Base-by-base conservation (phyloP, 2,888 invertebrate genomes). In the Adela reaumurella region DNA sequence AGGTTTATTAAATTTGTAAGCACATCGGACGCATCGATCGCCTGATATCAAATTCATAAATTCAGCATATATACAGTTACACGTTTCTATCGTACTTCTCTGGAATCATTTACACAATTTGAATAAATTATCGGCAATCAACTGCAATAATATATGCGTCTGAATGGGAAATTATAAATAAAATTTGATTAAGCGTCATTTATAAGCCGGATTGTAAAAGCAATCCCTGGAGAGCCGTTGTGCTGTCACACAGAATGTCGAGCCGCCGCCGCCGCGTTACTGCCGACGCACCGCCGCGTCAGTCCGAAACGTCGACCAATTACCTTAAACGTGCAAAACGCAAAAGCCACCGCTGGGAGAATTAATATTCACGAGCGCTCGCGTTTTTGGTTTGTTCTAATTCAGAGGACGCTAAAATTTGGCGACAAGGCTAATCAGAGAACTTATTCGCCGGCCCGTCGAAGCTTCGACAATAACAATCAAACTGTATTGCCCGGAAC, bases 301-400 rank as follows among this genome's bases (percentile, higher is more conserved):
- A 74, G 73, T 72, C 61, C 67, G 68, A 76, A 77, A 72, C 69
- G 73, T 64, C 69, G 64, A 70, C 73, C 73, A 77, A 78, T 78
- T 77, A 78, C 71, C 74, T 74, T 74, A 73, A 78, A 78, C 73
- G 73, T 77, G 74, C 74, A 74, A 76, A 77, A 72, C 73, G 66
- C 69, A 68, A 65, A 67, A 62, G 62, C 65, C 56, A 71, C 74
- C 70, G 57, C 58, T 54, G 74, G 76, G 78, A 72, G 67, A 69
- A 73, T 73, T 70, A 74, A 71, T 73, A 77, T 77, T 76, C 70
- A 68, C 65, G 66, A 70, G 70, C 70, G 70, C 68, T 66, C 67
- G 68, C 70, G 70, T 74, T 74, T 77, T 72, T 73, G 66, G 64
- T 58, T 59, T 57, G 56, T 24, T 24, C 24, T 24, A 24, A 24